Conservation (phyloP, 2,888 invertebrate genomes). For the Agrochola lychnidis region DNA sequence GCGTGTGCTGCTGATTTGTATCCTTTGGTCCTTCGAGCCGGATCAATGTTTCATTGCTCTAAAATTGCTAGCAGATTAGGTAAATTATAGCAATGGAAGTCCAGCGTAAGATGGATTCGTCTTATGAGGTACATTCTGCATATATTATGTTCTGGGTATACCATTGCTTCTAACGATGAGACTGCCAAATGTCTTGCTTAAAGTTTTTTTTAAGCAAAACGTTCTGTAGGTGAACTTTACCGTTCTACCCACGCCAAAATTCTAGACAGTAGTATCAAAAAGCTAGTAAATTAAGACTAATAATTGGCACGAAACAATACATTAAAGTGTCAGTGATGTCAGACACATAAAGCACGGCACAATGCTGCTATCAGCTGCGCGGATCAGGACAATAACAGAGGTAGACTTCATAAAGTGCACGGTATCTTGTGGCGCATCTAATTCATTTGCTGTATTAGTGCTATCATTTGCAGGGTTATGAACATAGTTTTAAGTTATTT, state of each 20-base stretch:
- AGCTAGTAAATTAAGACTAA: slow-evolving; percentile 31
- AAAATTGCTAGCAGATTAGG: background rate
- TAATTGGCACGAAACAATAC: slow-evolving; percentile 37
- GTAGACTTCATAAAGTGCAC: slow-evolving; percentile 64
- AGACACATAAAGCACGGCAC: slow-evolving; percentile 65
- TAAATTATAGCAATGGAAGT: background rate
- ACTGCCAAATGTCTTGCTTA: background rate
- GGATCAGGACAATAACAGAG: slow-evolving; percentile 62
- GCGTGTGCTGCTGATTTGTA: slow-evolving; percentile 39
- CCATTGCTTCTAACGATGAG: background rate
- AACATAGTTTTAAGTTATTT: background rate
- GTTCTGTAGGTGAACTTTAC: background rate
- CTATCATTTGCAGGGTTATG: slow-evolving; percentile 9
- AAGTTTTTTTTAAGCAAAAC: background rate
- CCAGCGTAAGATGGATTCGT: background rate
- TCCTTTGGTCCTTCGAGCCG: slow-evolving; percentile 30
- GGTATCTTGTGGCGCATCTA: slow-evolving; percentile 63
- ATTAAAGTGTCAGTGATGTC: slow-evolving; percentile 49
- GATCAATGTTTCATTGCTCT: slow-evolving; percentile 17
- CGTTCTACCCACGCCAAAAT: background rate
- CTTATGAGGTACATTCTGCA: background rate
- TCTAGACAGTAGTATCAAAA: slow-evolving; percentile 17
- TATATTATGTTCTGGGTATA: background rate
- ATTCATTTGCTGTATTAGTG: slow-evolving; percentile 48
- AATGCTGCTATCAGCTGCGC: slow-evolving; percentile 44